phyloP scores from a whole-genome alignment of 2,888 invertebrate species.

The Erpobdella octoculata region DNA sequence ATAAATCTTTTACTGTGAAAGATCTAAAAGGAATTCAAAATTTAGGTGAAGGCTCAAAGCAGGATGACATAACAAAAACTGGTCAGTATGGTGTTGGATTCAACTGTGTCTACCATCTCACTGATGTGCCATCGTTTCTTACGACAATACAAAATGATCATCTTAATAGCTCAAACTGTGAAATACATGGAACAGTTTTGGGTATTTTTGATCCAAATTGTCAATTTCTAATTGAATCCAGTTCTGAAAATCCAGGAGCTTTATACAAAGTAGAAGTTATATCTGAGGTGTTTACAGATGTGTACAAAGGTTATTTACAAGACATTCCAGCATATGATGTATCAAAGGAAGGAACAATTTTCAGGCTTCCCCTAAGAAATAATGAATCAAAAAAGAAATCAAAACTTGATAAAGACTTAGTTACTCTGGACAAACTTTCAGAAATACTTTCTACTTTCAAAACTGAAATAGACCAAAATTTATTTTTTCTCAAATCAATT shows the following conservation, averaged over 20 bases:
- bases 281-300: conserved; percentile 33
- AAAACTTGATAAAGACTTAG: conserved; percentile 34
- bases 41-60: conserved; percentile 38
- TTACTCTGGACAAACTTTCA: conserved; percentile 33
- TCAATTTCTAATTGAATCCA: conserved; percentile 39
- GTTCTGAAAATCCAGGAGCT: conserved; percentile 35
- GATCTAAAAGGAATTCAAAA: conserved; percentile 37
- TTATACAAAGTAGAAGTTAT: conserved; percentile 33
- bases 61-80: conserved; percentile 32
- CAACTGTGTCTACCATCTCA: conserved; percentile 38
- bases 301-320: conserved; percentile 40
- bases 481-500: conserved; percentile 28
- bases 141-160: conserved; percentile 8
- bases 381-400: conserved; percentile 37
- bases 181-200: conserved; percentile 38
- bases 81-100: conserved; percentile 40
- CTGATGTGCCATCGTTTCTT: conserved; percentile 37
- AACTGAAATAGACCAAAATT: conserved; percentile 34
- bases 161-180: not conserved
- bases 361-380: conserved; percentile 44
- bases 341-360: conserved; percentile 40
- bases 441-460: conserved; percentile 39
- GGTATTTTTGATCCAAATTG: conserved; percentile 45
- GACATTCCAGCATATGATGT: conserved; percentile 30
- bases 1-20: conserved; percentile 34